Percentiles rank a stretch among this genome's conserved stretches.
phyloP scores from a whole-genome alignment of 2,888 invertebrate species.

The Leptura quadrifasciata region DNA sequence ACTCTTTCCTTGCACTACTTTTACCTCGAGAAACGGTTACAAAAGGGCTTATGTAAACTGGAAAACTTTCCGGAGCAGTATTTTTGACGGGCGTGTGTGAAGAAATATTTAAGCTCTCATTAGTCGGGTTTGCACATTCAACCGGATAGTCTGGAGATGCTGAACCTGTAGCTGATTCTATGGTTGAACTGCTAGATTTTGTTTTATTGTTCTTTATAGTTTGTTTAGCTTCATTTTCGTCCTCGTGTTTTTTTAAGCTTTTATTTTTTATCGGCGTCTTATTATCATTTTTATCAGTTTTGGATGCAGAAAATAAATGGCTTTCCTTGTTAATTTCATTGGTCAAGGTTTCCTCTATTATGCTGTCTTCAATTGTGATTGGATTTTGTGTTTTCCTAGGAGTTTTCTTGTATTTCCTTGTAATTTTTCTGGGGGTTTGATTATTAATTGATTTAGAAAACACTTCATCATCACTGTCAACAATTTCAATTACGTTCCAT shows the following conservation, averaged over 20 bases:
- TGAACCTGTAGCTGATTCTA: conserved; percentile 25
- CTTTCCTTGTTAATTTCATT: not conserved
- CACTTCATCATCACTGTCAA: conserved; percentile 37
- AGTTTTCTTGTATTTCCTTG: not conserved
- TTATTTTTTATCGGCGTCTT: not conserved
- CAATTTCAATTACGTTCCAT: conserved; percentile 33
- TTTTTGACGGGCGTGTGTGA: conserved; percentile 10
- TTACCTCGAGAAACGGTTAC: conserved; percentile 79
- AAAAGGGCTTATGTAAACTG: conserved; percentile 76
- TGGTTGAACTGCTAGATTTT: conserved; percentile 13
- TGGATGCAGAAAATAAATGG: conserved; percentile 9
- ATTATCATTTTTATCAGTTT: conserved; percentile 8
- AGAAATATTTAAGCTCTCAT: not conserved
- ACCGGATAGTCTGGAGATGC: conserved; percentile 36
- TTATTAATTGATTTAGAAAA: conserved; percentile 15
- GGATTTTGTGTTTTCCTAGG: conserved; percentile 1
- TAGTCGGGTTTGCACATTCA: not conserved
- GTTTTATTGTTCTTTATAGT: not conserved
- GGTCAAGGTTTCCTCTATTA: not conserved
- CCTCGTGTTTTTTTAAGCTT: not conserved
- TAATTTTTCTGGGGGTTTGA: conserved; percentile 13
- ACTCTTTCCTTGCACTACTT: conserved; percentile 77
- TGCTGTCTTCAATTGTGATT: not conserved
- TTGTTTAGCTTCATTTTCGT: not conserved
- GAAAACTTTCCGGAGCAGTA: conserved; percentile 64